Evolutionary conservation across 1,140 invertebrate genomes (phyloP).

Genomic region (Vollenhovia emeryi): DNA sequence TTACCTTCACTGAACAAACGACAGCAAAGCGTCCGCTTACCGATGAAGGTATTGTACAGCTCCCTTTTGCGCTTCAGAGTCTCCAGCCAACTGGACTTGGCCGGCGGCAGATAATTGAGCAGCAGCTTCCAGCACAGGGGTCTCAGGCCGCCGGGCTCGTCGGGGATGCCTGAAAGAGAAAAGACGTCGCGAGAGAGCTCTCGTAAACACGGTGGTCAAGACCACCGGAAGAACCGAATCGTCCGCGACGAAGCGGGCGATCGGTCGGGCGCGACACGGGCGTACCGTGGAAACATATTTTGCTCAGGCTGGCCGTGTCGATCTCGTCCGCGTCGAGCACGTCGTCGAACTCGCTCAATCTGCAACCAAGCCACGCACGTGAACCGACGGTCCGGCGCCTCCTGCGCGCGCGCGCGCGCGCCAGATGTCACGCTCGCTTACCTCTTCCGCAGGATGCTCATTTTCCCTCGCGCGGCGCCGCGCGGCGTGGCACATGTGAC

Average conservation of each 20-base stretch:
- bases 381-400: too few species aligned
- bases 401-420: too few species aligned
- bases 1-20: not conserved
- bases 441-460: constrained; percentile 72
- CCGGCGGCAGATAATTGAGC: constrained; percentile 92
- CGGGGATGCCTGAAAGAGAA: constrained; percentile 90
- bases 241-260: not conserved
- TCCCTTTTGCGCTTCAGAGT: constrained; percentile 90
- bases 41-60: constrained; percentile 94
- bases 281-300: constrained; percentile 92
- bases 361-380: constrained; percentile 80
- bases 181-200: not conserved
- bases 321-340: constrained; percentile 89
- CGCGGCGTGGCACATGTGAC: constrained; percentile 54
- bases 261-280: constrained; percentile 39
- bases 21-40: constrained; percentile 83
- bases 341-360: constrained; percentile 91
- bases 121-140: constrained; percentile 93
- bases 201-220: not conserved
- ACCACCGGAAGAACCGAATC: too few species aligned
- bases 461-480: constrained; percentile 49
- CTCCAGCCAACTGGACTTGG: constrained; percentile 88
- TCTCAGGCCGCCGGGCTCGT: constrained; percentile 90
- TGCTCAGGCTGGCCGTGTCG: constrained; percentile 88
- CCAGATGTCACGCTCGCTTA: constrained; percentile 12